Evolutionary conservation across 2,888 invertebrate genomes (phyloP).

Genomic region (Cephus sareptanus): DNA sequence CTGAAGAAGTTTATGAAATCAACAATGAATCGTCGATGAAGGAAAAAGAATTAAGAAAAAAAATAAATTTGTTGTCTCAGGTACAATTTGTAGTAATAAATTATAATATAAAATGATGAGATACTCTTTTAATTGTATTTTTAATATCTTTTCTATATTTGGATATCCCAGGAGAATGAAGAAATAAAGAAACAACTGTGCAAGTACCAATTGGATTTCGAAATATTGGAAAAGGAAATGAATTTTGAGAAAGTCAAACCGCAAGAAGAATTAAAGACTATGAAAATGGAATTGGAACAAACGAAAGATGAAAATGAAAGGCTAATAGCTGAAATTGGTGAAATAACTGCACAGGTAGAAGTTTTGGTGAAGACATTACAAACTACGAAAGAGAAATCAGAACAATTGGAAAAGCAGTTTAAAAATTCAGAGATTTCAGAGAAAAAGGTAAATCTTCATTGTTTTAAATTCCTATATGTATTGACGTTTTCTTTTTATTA

Average conservation of each 20-base stretch:
- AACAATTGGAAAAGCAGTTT: background rate
- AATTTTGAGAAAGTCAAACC: conserved; percentile 31
- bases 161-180: conserved; percentile 32
- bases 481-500: background rate
- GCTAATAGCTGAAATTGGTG: conserved; percentile 32
- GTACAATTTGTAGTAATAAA: background rate
- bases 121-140: background rate
- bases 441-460: background rate
- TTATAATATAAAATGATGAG: background rate
- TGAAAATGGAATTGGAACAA: conserved; percentile 25
- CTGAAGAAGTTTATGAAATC: background rate
- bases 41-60: conserved; percentile 11
- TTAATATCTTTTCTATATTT: background rate
- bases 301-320: conserved; percentile 33
- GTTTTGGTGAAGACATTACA: conserved; percentile 36
- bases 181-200: conserved; percentile 44
- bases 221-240: conserved; percentile 47
- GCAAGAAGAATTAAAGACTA: conserved; percentile 14
- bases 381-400: conserved; percentile 30
- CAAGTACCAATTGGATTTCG: conserved; percentile 44
- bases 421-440: background rate
- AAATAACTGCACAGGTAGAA: conserved; percentile 24
- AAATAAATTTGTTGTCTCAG: background rate
- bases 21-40: conserved; percentile 20
- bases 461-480: background rate